phyloP scores from a whole-genome alignment of 2,113 vertebrate species.

The Desmodus rotundus region DNA sequence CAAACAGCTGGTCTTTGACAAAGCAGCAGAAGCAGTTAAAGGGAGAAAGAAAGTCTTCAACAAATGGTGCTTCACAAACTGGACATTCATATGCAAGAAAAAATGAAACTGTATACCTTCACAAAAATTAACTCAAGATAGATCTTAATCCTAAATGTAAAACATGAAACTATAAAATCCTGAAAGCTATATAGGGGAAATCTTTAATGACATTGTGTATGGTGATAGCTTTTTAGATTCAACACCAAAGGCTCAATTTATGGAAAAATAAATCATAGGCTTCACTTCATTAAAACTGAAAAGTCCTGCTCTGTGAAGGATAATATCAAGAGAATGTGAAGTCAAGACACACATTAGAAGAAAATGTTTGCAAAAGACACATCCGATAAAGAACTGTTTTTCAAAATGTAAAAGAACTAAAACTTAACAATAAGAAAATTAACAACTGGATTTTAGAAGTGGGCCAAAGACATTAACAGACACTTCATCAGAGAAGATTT shows the following conservation, averaged over 20 bases:
- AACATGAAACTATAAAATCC: background rate
- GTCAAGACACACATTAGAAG: background rate
- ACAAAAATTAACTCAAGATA: background rate
- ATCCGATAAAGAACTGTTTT: background rate
- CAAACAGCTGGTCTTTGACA: background rate
- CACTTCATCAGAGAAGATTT: background rate
- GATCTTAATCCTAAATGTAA: background rate
- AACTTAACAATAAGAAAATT: background rate
- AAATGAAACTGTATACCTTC: background rate
- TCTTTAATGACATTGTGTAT: background rate
- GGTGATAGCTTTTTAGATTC: background rate
- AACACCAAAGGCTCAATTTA: background rate
- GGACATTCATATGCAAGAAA: background rate
- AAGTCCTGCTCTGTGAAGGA: background rate
- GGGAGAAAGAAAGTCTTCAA: background rate
- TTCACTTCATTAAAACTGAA: background rate
- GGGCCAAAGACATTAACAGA: background rate
- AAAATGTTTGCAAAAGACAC: background rate
- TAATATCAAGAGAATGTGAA: background rate
- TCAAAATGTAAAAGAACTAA: background rate
- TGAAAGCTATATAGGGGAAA: background rate
- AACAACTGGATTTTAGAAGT: background rate
- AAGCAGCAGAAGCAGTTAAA: background rate
- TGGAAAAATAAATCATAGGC: background rate
- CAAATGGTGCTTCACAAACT: background rate